These are phyloP conservation scores for Ceriagrion tenellum DNA, from an alignment of 2,888 invertebrate species.

Conservation along the genomic window DNA sequence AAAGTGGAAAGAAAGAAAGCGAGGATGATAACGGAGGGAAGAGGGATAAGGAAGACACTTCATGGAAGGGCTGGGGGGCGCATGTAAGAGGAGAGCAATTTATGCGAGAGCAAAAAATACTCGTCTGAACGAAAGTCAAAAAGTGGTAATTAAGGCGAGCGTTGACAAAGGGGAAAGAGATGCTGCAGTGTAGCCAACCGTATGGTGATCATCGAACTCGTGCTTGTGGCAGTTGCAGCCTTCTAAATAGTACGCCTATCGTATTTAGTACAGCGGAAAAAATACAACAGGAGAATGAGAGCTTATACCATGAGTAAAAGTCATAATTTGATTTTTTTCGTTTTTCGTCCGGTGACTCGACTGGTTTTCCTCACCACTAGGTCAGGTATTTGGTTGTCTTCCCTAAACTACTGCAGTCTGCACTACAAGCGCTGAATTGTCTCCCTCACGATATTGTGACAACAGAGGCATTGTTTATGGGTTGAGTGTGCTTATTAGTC, in stretches of 20 bases:
- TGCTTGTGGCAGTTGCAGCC: neutral
- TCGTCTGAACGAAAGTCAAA: conserved; percentile 17
- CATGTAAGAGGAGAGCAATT: neutral
- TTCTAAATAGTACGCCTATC: neutral
- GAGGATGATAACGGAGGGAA: neutral
- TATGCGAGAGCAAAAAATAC: neutral
- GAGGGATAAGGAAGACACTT: neutral
- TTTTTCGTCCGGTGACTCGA: no score
- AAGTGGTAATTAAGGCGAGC: conserved; percentile 55
- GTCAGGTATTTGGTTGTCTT: no score
- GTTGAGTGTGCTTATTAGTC: no score
- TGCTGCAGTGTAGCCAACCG: neutral
- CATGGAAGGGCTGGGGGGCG: neutral
- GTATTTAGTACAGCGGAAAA: neutral
- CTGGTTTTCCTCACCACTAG: no score
- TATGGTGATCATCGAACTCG: neutral
- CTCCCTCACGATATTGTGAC: no score
- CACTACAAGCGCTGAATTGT: no score
- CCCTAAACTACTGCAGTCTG: no score
- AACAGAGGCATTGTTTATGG: no score
- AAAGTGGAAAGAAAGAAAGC: neutral
- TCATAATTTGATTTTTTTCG: no score
- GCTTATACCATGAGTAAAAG: no score
- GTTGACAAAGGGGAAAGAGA: neutral
- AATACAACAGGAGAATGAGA: neutral